A percentile compares a stretch with the other conserved stretches of the same genome.
Conservation (phyloP, 1,140 invertebrate species). For the Mizuhopecten yessoensis region DNA sequence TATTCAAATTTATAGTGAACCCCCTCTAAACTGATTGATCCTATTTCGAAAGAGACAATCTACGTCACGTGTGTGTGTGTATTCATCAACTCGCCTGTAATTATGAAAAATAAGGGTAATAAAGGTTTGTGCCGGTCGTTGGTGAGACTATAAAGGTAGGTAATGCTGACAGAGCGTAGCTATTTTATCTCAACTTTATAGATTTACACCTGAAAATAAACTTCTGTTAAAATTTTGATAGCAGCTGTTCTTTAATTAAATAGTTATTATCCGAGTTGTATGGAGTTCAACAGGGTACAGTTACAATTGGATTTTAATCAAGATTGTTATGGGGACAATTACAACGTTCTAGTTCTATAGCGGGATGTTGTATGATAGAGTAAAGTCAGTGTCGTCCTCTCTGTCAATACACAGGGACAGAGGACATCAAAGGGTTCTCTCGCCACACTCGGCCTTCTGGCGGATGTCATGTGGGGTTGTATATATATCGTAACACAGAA, state of each 20-base stretch:
- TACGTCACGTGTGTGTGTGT: not conserved
- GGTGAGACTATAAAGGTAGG: not conserved
- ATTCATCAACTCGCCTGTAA: not conserved
- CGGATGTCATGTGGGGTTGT: not conserved
- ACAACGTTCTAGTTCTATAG: not conserved
- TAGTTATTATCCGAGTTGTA: not conserved
- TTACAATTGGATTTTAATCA: not conserved
- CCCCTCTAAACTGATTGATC: not conserved
- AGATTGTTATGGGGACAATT: conserved; percentile 15
- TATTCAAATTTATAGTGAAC: not conserved
- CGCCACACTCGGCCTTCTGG: not conserved
- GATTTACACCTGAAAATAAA: conserved; percentile 28
- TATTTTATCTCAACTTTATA: not conserved
- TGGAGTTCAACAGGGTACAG: not conserved
- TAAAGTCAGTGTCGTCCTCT: not conserved
- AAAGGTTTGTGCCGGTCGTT: not conserved
- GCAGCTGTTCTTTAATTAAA: not conserved
- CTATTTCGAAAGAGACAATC: not conserved
- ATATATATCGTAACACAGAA: too few relatives aligned
- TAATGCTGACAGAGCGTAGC: not conserved
- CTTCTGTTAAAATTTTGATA: not conserved
- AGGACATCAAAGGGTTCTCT: not conserved
- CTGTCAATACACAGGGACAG: not conserved
- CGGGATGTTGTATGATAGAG: not conserved
- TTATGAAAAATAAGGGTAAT: conserved; percentile 26